Conservation (phyloP, 1,140 invertebrate genomes). For the Eueides isabella region DNA sequence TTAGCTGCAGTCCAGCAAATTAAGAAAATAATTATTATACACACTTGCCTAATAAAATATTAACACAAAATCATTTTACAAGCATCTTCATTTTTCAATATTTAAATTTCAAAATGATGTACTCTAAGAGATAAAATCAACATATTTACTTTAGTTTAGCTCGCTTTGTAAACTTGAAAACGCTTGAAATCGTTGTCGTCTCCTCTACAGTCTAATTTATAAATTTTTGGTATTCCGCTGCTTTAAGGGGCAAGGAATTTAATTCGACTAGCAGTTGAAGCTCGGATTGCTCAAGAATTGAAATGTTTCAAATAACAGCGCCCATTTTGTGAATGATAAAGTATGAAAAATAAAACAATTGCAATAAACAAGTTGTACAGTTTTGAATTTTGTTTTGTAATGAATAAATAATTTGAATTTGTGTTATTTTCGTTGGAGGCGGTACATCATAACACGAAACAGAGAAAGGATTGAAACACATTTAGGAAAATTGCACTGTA, state of each 20-base stretch:
- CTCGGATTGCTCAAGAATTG: conserved; percentile 47
- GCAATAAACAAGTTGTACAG: conserved; percentile 7
- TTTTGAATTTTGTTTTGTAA: not conserved
- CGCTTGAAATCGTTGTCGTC: conserved; percentile 28
- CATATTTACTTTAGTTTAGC: not conserved
- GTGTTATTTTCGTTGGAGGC: not conserved
- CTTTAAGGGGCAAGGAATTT: conserved; percentile 47
- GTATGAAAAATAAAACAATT: conserved; percentile 29
- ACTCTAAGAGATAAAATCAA: not conserved
- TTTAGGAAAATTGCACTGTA: not conserved
- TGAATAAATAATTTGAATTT: not conserved
- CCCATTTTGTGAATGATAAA: conserved; percentile 35
- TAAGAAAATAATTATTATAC: too few relatives aligned
- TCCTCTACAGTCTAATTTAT: conserved; percentile 35
- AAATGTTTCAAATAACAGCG: conserved; percentile 50
- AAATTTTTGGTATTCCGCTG: conserved; percentile 40
- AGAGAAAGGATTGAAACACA: not conserved
- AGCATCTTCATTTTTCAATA: too few relatives aligned
- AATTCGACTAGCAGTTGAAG: conserved; percentile 48
- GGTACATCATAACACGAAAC: not conserved
- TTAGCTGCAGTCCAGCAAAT: too few relatives aligned
- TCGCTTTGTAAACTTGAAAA: conserved; percentile 3
- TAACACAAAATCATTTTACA: too few relatives aligned
- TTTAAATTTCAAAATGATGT: not conserved
- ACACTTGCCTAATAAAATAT: too few relatives aligned